A percentile compares a stretch with the other conserved stretches of the same genome.
Conservation (phyloP, 2,113 vertebrate species). For the Guaruba guarouba region DNA sequence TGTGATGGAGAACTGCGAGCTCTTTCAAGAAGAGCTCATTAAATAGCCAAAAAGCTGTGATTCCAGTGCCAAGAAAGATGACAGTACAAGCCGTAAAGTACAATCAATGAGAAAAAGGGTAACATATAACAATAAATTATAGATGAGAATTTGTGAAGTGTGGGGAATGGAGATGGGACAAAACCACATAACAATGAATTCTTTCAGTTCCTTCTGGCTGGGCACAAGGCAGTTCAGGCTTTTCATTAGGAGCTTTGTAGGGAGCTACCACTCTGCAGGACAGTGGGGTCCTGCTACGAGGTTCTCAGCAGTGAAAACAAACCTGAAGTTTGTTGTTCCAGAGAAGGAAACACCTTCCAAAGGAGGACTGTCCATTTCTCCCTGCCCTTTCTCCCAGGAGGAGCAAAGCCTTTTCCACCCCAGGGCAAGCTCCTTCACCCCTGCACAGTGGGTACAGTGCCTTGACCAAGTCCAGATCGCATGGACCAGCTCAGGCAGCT, state of each 20-base stretch:
- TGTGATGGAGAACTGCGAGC: background rate
- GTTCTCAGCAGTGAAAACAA: background rate
- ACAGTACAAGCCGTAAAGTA: background rate
- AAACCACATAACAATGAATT: background rate
- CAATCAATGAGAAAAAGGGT: background rate
- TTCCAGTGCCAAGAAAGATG: background rate
- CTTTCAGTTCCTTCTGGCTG: background rate
- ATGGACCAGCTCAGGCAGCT: background rate
- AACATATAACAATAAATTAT: background rate
- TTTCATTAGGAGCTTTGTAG: background rate
- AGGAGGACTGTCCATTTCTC: background rate
- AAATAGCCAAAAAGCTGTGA: background rate
- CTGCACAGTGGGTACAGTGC: background rate
- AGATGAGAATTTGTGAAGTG: background rate
- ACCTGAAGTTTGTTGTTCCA: background rate
- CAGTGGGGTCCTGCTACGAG: background rate
- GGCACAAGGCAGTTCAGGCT: background rate
- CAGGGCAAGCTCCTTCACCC: background rate
- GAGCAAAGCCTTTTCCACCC: background rate
- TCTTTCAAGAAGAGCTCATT: conserved; percentile 1
- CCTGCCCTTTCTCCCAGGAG: background rate
- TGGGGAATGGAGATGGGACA: background rate
- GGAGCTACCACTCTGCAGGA: background rate
- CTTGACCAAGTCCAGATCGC: background rate
- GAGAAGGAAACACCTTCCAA: background rate